Conservation (phyloP, 2,888 invertebrate genomes). For the Geophilus truncorum region DNA sequence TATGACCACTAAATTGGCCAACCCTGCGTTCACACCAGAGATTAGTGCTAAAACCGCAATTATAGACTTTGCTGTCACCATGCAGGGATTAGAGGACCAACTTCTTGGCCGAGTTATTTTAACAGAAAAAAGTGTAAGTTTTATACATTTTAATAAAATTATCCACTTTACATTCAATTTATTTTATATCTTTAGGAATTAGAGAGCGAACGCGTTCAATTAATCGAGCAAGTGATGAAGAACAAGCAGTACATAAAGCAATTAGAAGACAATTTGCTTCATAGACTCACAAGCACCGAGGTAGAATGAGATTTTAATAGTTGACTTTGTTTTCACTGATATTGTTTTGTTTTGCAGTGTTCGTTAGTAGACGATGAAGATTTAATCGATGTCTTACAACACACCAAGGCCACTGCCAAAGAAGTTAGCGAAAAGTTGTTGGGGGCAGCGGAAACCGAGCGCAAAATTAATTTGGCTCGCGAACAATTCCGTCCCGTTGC, state of each 20-base stretch:
- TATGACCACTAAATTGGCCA: constrained; percentile 91
- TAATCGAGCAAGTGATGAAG: constrained; percentile 92
- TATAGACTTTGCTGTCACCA: constrained; percentile 96
- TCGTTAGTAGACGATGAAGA: constrained; percentile 95
- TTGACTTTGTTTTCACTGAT: not conserved
- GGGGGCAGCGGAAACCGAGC: constrained; percentile 87
- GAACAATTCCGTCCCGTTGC: constrained; percentile 96
- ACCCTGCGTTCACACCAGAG: constrained; percentile 95
- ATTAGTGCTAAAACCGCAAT: constrained; percentile 94
- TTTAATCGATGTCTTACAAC: constrained; percentile 78
- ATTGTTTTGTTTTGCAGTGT: constrained; percentile 56
- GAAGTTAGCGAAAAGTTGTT: constrained; percentile 91
- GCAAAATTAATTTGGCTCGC: constrained; percentile 85
- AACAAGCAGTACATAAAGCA: constrained; percentile 96
- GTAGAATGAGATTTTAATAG: constrained; percentile 40
- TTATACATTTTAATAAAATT: constrained; percentile 36
- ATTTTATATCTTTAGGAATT: constrained; percentile 57
- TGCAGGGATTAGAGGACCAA: constrained; percentile 93
- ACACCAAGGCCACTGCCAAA: constrained; percentile 82
- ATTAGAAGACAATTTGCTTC: constrained; percentile 83
- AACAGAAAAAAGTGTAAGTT: constrained; percentile 74
- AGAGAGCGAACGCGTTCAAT: constrained; percentile 84
- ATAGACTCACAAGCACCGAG: constrained; percentile 85
- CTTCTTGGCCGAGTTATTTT: constrained; percentile 83
- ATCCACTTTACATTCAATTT: constrained; percentile 7